These are phyloP conservation scores for Mormoops blainvillei DNA, from an alignment of 2,113 vertebrate species.

Conservation along the genomic window DNA sequence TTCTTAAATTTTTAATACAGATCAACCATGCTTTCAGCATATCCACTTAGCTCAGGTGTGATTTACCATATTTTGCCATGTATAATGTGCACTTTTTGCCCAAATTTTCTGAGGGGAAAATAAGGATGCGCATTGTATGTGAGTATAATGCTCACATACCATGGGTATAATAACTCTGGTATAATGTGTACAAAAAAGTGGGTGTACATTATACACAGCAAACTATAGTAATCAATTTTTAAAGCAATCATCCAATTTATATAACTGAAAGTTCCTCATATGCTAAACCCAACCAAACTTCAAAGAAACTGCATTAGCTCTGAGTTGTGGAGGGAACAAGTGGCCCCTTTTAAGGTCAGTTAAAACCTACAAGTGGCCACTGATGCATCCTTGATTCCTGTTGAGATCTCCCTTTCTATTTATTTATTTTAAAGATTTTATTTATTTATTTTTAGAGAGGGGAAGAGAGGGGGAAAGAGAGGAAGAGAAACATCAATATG, in stretches of 20 bases:
- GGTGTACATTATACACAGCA: no score
- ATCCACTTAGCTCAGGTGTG: slow-evolving; percentile 42
- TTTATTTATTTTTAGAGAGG: slow-evolving; percentile 41
- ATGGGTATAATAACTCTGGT: no score
- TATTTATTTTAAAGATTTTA: slow-evolving; percentile 41
- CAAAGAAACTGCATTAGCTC: slow-evolving; percentile 20
- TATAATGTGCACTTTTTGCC: no score
- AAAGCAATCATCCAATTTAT: slow-evolving; percentile 43
- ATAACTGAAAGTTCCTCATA: slow-evolving; percentile 8
- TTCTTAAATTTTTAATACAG: slow-evolving; percentile 62
- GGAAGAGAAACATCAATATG: no score
- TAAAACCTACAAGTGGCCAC: slow-evolving; percentile 31
- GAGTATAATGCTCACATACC: no score
- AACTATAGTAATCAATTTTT: slow-evolving; percentile 46
- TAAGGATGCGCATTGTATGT: no score
- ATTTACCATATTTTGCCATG: not conserved
- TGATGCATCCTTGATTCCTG: not conserved
- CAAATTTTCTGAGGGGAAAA: no score
- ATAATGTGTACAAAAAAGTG: no score
- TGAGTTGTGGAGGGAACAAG: not conserved
- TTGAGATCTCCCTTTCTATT: not conserved
- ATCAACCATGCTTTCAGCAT: slow-evolving; percentile 54
- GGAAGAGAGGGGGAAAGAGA: no score
- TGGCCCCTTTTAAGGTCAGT: not conserved
- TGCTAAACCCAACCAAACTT: slow-evolving; percentile 48